These are phyloP conservation scores for Pangasianodon hypophthalmus DNA, from an alignment of 2,113 vertebrate genomes.

Conservation along the genomic window DNA sequence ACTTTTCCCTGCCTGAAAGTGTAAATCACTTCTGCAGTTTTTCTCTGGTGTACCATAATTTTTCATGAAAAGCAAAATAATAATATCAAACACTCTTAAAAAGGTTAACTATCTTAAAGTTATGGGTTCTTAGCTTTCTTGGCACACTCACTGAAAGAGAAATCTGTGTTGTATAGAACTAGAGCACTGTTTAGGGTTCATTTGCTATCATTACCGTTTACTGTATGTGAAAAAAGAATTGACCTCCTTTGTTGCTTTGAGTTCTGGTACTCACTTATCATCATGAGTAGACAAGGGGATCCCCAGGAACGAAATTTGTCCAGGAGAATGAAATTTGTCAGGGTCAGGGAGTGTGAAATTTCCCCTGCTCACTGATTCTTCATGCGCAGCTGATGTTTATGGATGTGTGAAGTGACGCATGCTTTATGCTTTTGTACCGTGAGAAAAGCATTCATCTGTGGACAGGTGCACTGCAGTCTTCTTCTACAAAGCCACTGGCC, in stretches of 20 bases:
- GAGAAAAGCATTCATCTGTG: background rate
- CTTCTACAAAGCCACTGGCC: background rate
- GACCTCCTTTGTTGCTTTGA: background rate
- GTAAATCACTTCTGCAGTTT: background rate
- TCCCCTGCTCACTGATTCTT: background rate
- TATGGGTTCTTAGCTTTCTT: background rate
- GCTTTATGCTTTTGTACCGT: background rate
- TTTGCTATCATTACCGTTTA: background rate
- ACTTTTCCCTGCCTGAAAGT: background rate
- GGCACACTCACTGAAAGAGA: background rate
- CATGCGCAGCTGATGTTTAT: background rate
- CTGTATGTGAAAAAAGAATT: background rate
- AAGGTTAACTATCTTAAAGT: background rate
- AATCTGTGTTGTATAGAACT: background rate
- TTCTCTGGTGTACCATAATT: background rate
- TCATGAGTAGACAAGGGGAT: background rate
- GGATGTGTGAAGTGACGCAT: background rate
- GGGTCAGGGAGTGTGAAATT: background rate
- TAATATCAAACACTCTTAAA: background rate
- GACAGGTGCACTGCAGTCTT: conserved; percentile 7
- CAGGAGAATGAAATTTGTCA: background rate
- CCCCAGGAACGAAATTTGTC: background rate
- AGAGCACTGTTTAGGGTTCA: background rate
- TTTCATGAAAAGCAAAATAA: background rate
- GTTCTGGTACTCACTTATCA: background rate